Conservation (phyloP, 2,113 vertebrate genomes). For the Gallinago paraguaiae region DNA sequence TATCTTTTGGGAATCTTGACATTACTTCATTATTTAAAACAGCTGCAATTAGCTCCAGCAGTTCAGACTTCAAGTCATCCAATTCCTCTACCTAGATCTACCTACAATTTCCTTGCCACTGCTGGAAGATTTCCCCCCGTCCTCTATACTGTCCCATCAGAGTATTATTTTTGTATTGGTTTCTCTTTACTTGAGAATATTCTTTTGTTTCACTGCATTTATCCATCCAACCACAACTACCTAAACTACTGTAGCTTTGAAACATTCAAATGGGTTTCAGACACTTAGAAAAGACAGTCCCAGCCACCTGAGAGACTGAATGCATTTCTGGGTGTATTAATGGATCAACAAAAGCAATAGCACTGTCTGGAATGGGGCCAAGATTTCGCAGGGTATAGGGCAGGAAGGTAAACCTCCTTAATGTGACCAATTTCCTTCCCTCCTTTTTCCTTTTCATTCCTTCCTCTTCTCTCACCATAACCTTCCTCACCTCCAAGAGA, state of each 20-base stretch:
- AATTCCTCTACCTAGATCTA: background rate
- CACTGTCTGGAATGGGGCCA: background rate
- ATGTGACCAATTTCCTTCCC: conserved; percentile 55
- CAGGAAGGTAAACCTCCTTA: conserved; percentile 41
- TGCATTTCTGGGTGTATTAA: background rate
- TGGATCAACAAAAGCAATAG: background rate
- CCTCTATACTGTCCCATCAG: background rate
- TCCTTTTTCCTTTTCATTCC: conserved; percentile 33
- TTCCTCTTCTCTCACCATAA: conserved; percentile 50
- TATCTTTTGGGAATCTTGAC: background rate
- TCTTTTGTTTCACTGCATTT: background rate
- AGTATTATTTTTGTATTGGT: background rate
- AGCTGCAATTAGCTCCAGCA: background rate
- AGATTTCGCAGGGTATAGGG: background rate
- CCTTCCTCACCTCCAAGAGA: conserved; percentile 17
- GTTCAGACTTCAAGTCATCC: background rate
- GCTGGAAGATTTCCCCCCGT: background rate
- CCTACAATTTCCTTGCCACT: background rate
- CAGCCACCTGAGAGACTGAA: background rate
- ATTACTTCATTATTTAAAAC: background rate
- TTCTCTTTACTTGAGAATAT: background rate
- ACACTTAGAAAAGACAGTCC: background rate
- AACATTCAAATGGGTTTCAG: background rate
- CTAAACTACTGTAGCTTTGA: background rate
- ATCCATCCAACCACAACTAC: background rate